Evolutionary conservation across 2,113 vertebrate species (phyloP), one percentile per base, ranked within the genome.

Genomic region (Sciurus niger): DNA sequence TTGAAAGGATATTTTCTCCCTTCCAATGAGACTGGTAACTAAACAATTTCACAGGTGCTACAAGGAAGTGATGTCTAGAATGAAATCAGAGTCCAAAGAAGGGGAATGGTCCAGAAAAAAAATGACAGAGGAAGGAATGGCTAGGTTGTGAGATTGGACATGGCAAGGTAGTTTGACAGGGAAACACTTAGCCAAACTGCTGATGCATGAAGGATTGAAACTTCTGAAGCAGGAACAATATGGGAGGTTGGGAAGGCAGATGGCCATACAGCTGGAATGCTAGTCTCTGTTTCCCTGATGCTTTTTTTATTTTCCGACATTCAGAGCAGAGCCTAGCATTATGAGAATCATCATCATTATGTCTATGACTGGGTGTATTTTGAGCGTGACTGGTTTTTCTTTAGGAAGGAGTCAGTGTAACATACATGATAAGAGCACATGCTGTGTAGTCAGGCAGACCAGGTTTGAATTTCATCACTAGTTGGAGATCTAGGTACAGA

Each of bases 241-340:
- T 30, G 77, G 84, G 92, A 96, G 89, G 68, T 9, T 79, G 86
- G 51, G n/a, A 65, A 90, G 53, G 91, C 96, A 96, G 95, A 74
- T 95, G 96, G 95, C 70, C 18, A 2, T 60, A 34, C 96, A 96
- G 96, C 96, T 91, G 82, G 91, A 90, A 65, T 53, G 24, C 79
- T 72, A 20, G 86, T 78, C 78, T 79, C 6, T 74, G 20, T 34
- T 89, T 96, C 82, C 86, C 46, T 22, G 40, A 37, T 77, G 79
- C 60, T 93, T 65, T 95, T 89, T 96, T 78, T 30, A 91, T 86
- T 93, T 96, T 68, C 93, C 94, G 74, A 91, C 70, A 55, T 89
- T 95, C 89, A 32, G 74, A 93, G 84, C 37, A 70, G 46, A 97
- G 37, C 74, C 91, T 76, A 32, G 78, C 34, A 86, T 70, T 14